A percentile compares a stretch with the other conserved stretches of the same genome.
Conservation (phyloP, 2,797 vertebrate genomes). For the Poeciliopsis paucimaculata region DNA sequence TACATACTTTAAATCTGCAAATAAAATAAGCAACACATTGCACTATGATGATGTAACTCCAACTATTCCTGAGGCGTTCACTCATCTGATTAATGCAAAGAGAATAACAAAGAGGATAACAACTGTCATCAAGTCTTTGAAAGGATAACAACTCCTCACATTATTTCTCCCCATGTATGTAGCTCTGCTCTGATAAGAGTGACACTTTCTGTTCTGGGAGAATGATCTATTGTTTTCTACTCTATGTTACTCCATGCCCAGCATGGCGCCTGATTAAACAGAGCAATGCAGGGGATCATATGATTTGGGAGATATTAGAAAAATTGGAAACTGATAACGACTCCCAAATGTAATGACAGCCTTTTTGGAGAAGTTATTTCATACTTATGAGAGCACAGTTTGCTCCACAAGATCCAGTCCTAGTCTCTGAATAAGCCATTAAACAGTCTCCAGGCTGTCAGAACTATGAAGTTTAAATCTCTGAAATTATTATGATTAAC, state of each 20-base stretch:
- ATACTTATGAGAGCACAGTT: slow-evolving; percentile 51
- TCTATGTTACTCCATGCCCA: slow-evolving; percentile 11
- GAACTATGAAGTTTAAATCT: slow-evolving; percentile 59
- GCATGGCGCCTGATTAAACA: slow-evolving; percentile 14
- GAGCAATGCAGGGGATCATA: slow-evolving; percentile 34
- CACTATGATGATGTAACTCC: slow-evolving; percentile 11
- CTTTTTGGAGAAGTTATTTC: slow-evolving; percentile 63
- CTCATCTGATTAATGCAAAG: slow-evolving; percentile 26
- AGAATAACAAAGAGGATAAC: slow-evolving; percentile 20
- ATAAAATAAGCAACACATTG: slow-evolving; percentile 1
- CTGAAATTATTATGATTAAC: slow-evolving; percentile 72
- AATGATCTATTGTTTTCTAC: slow-evolving; percentile 38
- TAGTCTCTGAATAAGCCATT: slow-evolving; percentile 68
- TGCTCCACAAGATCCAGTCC: slow-evolving; percentile 58
- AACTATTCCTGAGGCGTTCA: slow-evolving; percentile 7
- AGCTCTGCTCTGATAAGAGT: slow-evolving; percentile 14
- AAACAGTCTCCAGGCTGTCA: slow-evolving; percentile 68
- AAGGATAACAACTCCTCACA: slow-evolving; percentile 28
- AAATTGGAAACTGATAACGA: slow-evolving; percentile 69
- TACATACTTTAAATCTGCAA: slow-evolving; percentile 5
- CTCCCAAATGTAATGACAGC: slow-evolving; percentile 68
- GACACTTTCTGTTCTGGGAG: slow-evolving; percentile 12
- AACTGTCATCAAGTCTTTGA: slow-evolving; percentile 10
- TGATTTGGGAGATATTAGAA: slow-evolving; percentile 60
- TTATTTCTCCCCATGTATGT: slow-evolving; percentile 13